A percentile compares a stretch with the other conserved stretches of the same genome.
Evolutionary conservation across 1,140 invertebrate genomes (phyloP).

Genomic region (Episyrphus balteatus): DNA sequence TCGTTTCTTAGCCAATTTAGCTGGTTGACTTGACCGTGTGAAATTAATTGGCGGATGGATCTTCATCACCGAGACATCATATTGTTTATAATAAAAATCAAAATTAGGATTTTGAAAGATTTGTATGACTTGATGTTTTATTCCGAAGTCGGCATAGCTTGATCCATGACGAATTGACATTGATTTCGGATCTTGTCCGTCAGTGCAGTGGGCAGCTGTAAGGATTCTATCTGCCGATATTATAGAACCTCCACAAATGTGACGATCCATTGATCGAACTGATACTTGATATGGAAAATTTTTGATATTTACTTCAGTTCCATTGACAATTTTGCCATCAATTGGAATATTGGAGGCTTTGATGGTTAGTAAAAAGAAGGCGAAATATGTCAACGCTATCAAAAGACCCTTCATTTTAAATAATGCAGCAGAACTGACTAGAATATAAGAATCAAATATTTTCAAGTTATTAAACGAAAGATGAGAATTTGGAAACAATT

Average conservation of each 20-base stretch:
- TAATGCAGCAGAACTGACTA: no score
- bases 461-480: no score
- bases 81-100: conserved; percentile 12
- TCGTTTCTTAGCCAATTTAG: conserved; percentile 15
- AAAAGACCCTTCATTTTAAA: no score
- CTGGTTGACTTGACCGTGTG: conserved; percentile 18
- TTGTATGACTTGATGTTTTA: no score
- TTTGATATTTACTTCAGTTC: conserved; percentile 7
- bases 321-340: conserved; percentile 13
- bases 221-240: conserved; percentile 38
- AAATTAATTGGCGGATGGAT: conserved; percentile 18
- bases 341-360: no score
- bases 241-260: conserved; percentile 39
- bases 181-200: neutral
- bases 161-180: neutral
- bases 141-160: no score
- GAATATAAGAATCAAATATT: no score
- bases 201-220: conserved; percentile 44
- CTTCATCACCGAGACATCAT: conserved; percentile 23
- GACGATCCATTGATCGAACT: neutral
- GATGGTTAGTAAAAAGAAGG: no score
- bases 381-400: no score
- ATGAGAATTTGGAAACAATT: no score
- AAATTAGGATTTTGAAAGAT: no score
- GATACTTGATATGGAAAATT: conserved; percentile 12